Base-by-base conservation (phyloP, 2,888 invertebrate genomes). In the Folsomia manolachei region DNA sequence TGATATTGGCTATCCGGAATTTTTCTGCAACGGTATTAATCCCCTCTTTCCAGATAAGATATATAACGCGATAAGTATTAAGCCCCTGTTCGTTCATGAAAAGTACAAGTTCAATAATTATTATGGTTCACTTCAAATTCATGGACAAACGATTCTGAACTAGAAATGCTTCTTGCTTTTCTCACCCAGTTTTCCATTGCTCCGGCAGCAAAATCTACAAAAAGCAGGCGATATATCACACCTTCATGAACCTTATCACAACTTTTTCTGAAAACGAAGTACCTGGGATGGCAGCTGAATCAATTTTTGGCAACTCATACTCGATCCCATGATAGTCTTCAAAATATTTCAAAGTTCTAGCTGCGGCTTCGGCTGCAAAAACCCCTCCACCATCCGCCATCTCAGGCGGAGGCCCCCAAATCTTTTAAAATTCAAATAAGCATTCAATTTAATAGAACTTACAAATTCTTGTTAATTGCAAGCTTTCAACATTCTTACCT, bases 141-240 rank as follows among this genome's bases (percentile, higher is more conserved):
- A 21, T 52, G 23, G 52, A 23, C 9, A n/a, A 11, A 11, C 14
- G 18, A 27, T n/a, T 18, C 18, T 2, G 19, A 18, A 9, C 19
- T 4, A 27, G 9, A n/a, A 69, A 24, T 56, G n/a, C n/a, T n/a
- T n/a, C n/a, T n/a, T n/a, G n/a, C n/a, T 23, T 25, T 9, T 14
- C 27, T 27, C 61, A 72, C 72, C 74, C 74, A 74, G 61, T 74
- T 74, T 53, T 74, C 74, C 74, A 74, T 74, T 39, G 71, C 74
- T 18, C 70, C 63, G n/a, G 70, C 63, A 9, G 27, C 39, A 52
- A 70, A 70, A 21, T 70, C 63, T n/a, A n/a, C n/a, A n/a, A n/a
- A n/a, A n/a, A n/a, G n/a, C n/a, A n/a, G n/a, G n/a, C n/a, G n/a
- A n/a, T n/a, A n/a, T n/a, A n/a, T n/a, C n/a, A n/a, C n/a, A n/a